Conservation (phyloP, 2,113 vertebrate species). For the Eolophus roseicapilla region DNA sequence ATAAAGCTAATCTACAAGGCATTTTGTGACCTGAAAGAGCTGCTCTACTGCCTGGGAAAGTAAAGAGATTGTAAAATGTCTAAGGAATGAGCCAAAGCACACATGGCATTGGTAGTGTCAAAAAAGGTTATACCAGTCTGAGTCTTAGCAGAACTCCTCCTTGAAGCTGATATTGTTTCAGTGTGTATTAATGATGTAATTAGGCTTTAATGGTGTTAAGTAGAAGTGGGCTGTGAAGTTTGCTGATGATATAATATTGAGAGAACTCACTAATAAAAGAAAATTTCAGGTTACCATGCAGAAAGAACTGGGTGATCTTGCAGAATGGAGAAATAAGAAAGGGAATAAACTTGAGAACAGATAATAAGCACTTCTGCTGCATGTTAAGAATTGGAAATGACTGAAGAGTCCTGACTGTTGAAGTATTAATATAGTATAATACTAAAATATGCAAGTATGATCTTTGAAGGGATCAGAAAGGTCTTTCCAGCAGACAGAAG, state of each 20-base stretch:
- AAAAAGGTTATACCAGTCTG: neutral
- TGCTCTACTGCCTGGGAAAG: neutral
- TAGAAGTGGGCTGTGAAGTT: neutral
- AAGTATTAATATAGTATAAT: neutral
- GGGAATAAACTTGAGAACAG: neutral
- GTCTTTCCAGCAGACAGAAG: neutral
- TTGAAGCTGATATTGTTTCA: neutral
- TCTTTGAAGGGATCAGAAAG: neutral
- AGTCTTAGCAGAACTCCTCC: neutral
- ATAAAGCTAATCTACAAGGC: neutral
- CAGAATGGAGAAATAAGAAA: neutral
- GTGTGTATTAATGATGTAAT: conserved; percentile 6
- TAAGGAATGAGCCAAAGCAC: neutral
- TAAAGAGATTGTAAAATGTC: neutral
- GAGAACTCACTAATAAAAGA: neutral
- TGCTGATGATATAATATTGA: neutral
- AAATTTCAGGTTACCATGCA: neutral
- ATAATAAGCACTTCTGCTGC: neutral
- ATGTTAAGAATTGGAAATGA: neutral
- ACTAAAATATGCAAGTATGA: conserved; percentile 2
- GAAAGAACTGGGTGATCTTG: neutral
- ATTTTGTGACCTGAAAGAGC: neutral
- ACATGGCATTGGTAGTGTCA: neutral
- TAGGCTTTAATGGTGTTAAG: neutral
- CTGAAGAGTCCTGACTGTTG: neutral